Percentiles rank a stretch among this genome's conserved stretches.
These are phyloP conservation scores for Beroe ovata DNA, from an alignment of 37 sponge, comb jelly and placozoan species.

Conservation along the genomic window DNA sequence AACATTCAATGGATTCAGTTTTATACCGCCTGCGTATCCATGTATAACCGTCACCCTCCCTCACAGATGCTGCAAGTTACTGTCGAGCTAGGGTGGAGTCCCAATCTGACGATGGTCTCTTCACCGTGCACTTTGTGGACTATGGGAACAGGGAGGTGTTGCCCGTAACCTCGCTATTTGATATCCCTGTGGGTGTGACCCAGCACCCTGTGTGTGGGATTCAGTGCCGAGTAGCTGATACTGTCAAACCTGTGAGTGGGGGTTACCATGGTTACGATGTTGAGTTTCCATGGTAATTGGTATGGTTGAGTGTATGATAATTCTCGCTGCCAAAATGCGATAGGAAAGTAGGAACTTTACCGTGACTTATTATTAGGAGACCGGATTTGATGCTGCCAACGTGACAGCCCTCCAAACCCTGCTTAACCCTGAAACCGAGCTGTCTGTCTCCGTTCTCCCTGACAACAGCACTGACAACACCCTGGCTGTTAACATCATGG, in stretches of 20 bases:
- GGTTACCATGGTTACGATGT: too few relatives aligned
- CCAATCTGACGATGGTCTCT: not conserved
- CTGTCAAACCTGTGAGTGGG: not conserved
- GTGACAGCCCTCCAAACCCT: not conserved
- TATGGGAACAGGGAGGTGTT: not conserved
- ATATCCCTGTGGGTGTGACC: not conserved
- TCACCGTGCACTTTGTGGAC: conserved; percentile 34
- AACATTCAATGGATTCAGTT: too few relatives aligned
- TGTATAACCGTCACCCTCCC: too few relatives aligned
- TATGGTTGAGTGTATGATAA: too few relatives aligned
- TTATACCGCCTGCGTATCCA: too few relatives aligned
- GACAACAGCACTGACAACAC: not conserved
- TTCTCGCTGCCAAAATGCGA: too few relatives aligned
- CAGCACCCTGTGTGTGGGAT: not conserved
- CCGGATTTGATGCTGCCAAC: not conserved
- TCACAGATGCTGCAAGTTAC: not conserved
- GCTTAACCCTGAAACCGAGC: not conserved
- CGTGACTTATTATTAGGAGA: too few relatives aligned
- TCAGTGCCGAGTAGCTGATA: not conserved
- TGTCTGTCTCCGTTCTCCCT: not conserved
- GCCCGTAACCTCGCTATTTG: not conserved
- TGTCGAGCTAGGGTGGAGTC: not conserved
- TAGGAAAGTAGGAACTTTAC: too few relatives aligned
- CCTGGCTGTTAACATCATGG: conserved; percentile 4
- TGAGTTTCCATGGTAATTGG: too few relatives aligned